Conservation (phyloP, 2,113 vertebrate species). For the Pyxicephalus adspersus region DNA sequence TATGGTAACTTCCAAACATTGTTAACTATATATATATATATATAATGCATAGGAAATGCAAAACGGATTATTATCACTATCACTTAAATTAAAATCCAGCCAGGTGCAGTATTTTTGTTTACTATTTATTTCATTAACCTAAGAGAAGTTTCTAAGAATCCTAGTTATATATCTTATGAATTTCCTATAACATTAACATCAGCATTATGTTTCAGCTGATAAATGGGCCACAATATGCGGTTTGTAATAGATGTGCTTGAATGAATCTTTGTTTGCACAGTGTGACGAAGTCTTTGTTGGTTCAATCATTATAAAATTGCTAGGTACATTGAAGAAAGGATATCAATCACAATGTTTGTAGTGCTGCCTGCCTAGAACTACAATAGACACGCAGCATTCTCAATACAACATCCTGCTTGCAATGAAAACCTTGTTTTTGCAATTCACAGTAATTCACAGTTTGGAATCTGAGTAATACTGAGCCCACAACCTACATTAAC, state of each 20-base stretch:
- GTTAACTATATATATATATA: constrained; percentile 4
- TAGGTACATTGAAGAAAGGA: not conserved
- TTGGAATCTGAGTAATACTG: not conserved
- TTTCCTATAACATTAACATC: not conserved
- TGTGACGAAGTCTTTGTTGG: not conserved
- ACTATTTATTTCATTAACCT: not conserved
- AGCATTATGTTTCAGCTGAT: not conserved
- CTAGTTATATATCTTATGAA: too few relatives aligned
- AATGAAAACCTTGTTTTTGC: constrained; percentile 29
- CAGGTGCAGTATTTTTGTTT: not conserved
- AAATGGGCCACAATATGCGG: constrained; percentile 1
- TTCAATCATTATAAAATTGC: constrained; percentile 25
- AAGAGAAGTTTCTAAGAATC: not conserved
- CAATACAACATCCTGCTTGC: constrained; percentile 20
- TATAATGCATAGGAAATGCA: not conserved
- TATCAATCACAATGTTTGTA: not conserved
- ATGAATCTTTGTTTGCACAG: not conserved
- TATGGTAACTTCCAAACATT: not conserved
- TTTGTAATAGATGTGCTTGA: not conserved
- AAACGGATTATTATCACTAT: not conserved
- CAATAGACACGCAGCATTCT: not conserved
- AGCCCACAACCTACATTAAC: constrained; percentile 30
- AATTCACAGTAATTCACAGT: constrained; percentile 12
- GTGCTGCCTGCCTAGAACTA: constrained; percentile 4
- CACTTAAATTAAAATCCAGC: not conserved